Evolutionary conservation across 2,888 invertebrate species (phyloP), one percentile per base, ranked within the genome.

Genomic region (Pyrrhia umbra): DNA sequence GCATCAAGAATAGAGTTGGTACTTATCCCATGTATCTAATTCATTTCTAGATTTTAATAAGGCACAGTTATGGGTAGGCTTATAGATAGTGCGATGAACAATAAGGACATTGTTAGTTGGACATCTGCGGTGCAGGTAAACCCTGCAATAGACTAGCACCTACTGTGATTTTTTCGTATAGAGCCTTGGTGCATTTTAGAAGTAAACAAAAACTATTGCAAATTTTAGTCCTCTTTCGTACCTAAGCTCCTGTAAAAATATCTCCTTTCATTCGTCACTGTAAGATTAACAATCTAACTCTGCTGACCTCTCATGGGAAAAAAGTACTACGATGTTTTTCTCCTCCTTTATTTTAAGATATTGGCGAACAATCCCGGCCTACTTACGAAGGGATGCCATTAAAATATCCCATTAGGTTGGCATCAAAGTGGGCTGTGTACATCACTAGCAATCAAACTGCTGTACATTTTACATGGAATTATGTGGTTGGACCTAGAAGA

Each of bases 361-460:
- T 62, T 51, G 59, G 2, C 16, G 1, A 58, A 61, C 4, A 65
- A 75, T 76, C 71, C 63, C 67, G 71, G 63, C 64, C 72, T 80
- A 80, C 68, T 82, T 46, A 21, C 18, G 13, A 21, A 40, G 23
- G 68, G 68, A 79, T 62, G 64, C 81, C 83, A 85, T 88, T 85
- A 86, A 85, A 86, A 42, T 86, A 82, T 78, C 79, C 79, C 74
- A 81, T 83, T 85, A 71, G 68, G 65, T 60, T 45, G 70, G 79
- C 80, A 83, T 87, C 83, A 82, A 85, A 86, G 76, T 83, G 83
- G 85, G 83, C 52, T 63, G 66, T 61, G 66, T 67, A 77, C 83
- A 79, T 86, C 85, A 85, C 82, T 80, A 81, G 84, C 84, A 87
- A 89, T 88, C 87, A 84, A 85, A 86, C 77, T 83, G 20, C 25